Evolutionary conservation across 2,113 vertebrate genomes (phyloP).

Genomic region (Bubalus kerabau): DNA sequence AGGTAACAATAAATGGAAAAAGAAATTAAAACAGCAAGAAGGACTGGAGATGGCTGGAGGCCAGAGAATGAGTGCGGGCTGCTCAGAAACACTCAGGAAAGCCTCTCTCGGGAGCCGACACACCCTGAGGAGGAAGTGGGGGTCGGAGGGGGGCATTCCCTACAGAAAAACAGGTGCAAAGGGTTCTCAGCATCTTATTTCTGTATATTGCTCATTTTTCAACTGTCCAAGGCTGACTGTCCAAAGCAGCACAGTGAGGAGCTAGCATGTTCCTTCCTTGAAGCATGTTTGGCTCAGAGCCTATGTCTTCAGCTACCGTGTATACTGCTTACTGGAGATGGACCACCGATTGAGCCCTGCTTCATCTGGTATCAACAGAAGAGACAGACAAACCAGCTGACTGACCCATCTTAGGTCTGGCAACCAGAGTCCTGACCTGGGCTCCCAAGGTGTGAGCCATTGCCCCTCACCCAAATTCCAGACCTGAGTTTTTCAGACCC

Average conservation of each 20-base stretch:
- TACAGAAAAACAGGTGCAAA: not conserved
- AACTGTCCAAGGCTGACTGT: not conserved
- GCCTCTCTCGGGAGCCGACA: not conserved
- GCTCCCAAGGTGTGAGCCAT: not conserved
- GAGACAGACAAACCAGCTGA: not conserved
- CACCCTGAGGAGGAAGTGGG: not conserved
- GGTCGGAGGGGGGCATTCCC: not conserved
- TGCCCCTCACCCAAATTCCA: not conserved
- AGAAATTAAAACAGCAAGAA: not conserved
- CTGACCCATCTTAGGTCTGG: not conserved
- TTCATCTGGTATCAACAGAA: not conserved
- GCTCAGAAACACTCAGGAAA: not conserved
- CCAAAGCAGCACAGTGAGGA: not conserved
- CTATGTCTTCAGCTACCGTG: not conserved
- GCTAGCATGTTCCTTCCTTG: not conserved
- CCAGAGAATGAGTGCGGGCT: not conserved
- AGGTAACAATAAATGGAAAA: not conserved
- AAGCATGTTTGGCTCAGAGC: not conserved
- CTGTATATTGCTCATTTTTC: not conserved
- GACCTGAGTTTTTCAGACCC: not conserved
- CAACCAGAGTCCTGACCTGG: not conserved
- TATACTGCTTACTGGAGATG: not conserved
- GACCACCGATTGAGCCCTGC: not conserved
- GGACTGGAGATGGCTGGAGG: not conserved
- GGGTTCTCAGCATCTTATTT: not conserved